These are phyloP conservation scores for Drosophila siamana DNA, from an alignment of 2,888 invertebrate genomes.

Conservation along the genomic window DNA sequence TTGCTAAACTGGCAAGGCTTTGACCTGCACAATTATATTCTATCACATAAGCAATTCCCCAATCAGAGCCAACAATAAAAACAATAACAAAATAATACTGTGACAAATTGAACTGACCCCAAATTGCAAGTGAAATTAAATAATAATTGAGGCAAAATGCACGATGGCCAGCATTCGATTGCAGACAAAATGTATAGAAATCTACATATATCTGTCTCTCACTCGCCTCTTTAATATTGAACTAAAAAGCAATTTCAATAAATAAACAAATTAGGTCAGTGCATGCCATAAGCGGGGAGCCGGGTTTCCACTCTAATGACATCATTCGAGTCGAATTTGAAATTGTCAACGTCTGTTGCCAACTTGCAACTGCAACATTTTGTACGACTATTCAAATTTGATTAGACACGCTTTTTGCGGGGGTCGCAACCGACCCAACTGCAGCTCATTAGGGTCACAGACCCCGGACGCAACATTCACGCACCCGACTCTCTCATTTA, in stretches of 20 bases:
- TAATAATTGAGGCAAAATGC: conserved; percentile 68
- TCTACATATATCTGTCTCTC: background rate
- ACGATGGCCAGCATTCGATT: conserved; percentile 20
- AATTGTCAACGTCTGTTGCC: conserved; percentile 47
- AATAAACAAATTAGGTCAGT: conserved; percentile 76
- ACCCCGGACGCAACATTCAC: conserved; percentile 6
- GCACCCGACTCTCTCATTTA: conserved; percentile 45
- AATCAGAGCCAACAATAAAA: conserved; percentile 36
- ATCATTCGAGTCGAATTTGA: conserved; percentile 40
- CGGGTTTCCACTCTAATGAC: conserved; percentile 37
- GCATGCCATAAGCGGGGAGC: conserved; percentile 23
- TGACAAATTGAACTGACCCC: conserved; percentile 66
- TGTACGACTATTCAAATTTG: conserved; percentile 48
- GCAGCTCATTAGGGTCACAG: conserved; percentile 64
- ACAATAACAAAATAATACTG: conserved; percentile 19
- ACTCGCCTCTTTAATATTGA: conserved; percentile 33
- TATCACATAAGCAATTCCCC: conserved; percentile 37
- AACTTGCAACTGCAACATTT: conserved; percentile 39
- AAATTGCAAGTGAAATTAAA: conserved; percentile 67
- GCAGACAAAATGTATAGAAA: conserved; percentile 33
- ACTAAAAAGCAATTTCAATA: conserved; percentile 73
- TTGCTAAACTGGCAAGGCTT: conserved; percentile 33
- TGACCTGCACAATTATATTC: conserved; percentile 30
- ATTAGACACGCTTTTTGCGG: conserved; percentile 39
- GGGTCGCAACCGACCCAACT: conserved; percentile 7